Percentiles rank a stretch among this genome's conserved stretches.
These are phyloP conservation scores for Mythimna loreyi DNA, from an alignment of 2,888 invertebrate genomes.

Conservation along the genomic window DNA sequence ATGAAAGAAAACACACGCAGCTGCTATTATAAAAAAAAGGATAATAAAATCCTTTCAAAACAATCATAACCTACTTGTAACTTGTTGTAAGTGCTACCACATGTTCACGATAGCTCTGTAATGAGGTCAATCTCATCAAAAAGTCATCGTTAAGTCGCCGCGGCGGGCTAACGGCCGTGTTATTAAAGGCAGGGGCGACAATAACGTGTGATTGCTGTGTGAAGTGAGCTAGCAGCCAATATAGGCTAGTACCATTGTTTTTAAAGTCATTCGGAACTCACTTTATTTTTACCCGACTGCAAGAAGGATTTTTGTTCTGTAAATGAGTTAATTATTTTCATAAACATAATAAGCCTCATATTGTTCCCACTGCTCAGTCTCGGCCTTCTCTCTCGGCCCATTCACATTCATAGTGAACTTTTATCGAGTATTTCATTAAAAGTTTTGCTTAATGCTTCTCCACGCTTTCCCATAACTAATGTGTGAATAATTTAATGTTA, in stretches of 20 bases:
- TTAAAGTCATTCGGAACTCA: conserved; percentile 42
- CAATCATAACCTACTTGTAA: conserved; percentile 1
- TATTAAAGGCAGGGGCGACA: conserved; percentile 71
- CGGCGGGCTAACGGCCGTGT: conserved; percentile 48
- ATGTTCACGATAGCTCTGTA: conserved; percentile 37
- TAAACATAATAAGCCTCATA: too few species aligned
- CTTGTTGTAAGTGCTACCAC: conserved; percentile 42
- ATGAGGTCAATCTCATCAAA: conserved; percentile 48
- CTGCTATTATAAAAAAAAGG: background rate
- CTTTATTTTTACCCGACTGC: background rate
- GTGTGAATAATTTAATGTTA: too few species aligned
- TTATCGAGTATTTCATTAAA: too few species aligned
- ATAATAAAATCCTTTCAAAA: background rate
- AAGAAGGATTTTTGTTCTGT: too few species aligned
- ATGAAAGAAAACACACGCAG: too few species aligned
- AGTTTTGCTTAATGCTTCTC: too few species aligned
- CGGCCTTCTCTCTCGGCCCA: too few species aligned
- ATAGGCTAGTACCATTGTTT: conserved; percentile 44
- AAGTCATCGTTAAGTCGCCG: conserved; percentile 46
- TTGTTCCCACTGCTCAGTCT: too few species aligned
- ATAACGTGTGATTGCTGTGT: conserved; percentile 70
- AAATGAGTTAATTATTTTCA: too few species aligned
- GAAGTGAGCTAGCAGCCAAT: conserved; percentile 65
- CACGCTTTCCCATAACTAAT: too few species aligned
- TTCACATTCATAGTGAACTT: too few species aligned